Percentiles rank a stretch among this genome's conserved stretches.
Evolutionary conservation across 2,797 vertebrate genomes (phyloP).

Genomic region (Urocyon cinereoargenteus): DNA sequence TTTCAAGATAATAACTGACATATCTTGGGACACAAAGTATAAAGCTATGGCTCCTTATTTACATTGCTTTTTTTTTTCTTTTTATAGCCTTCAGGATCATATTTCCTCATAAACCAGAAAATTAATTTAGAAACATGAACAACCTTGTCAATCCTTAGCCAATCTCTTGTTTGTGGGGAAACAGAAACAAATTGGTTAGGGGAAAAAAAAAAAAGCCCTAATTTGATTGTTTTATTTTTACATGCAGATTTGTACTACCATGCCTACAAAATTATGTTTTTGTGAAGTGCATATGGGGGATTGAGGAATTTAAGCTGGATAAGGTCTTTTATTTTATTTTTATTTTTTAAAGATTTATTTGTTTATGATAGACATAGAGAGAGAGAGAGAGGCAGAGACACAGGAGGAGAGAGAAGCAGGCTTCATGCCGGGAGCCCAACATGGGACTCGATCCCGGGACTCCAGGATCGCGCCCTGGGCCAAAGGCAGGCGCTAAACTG

Average conservation of each 20-base stretch:
- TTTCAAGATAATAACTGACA: slow-evolving; percentile 51
- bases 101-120: slow-evolving; percentile 43
- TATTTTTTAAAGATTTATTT: too few species aligned
- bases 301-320: not conserved
- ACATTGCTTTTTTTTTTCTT: not conserved
- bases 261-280: not conserved
- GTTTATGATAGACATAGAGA: too few species aligned
- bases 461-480: too few species aligned
- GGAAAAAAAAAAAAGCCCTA: not conserved
- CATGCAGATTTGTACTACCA: not conserved
- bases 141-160: slow-evolving; percentile 17
- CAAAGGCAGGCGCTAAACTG: too few species aligned
- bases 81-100: slow-evolving; percentile 30
- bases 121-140: slow-evolving; percentile 58
- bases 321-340: not conserved
- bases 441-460: too few species aligned
- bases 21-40: not conserved
- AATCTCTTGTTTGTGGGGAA: slow-evolving; percentile 39
- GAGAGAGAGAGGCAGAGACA: too few species aligned
- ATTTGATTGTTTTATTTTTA: slow-evolving; percentile 56
- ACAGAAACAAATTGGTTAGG: slow-evolving; percentile 46
- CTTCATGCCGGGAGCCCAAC: too few species aligned
- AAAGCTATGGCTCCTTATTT: not conserved
- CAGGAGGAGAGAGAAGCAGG: too few species aligned
- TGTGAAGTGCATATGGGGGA: not conserved